Base-by-base conservation (phyloP, 2,113 vertebrate species). In the Salvelinus namaycush region DNA sequence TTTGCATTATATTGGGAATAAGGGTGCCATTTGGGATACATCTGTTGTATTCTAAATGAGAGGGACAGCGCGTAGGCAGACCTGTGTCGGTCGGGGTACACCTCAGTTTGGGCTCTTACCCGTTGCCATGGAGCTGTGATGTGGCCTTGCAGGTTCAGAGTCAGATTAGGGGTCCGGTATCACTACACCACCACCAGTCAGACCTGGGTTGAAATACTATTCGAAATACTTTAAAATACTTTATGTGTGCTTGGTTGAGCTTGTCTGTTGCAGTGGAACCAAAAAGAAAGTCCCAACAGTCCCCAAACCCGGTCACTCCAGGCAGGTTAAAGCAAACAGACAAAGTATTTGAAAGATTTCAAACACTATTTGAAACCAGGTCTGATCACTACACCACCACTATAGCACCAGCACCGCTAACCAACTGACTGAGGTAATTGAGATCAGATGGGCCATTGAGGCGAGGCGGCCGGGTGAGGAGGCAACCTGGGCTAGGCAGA, bases 391-490 rank as follows among this genome's bases (percentile, higher is more conserved):
- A 44, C 39, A 44, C 39, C 39, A 44, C 39, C 39, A 44, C 39
- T 3, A 44, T 44, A 44, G 39, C 39, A 44, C 59, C 59, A 22
- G 54, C 65, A n/a, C 76, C 68, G 81, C 83, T 82, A 82, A 73
- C 89, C 88, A 92, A 81, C 93, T 87, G 83, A 0, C 48, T 39
- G 76, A 22, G 87, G 90, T 97, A 97, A 97, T 97, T 96, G 95
- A 92, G 94, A 96, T 96, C 95, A 96, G 95, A 95, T 97, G 97
- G 93, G 77, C 92, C 92, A 88, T 89, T 93, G 94, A 95, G 76
- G 39, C 39, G 39, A 44, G 34, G 34, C 34, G 49, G 49, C 49
- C 84, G 89, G 92, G 96, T 89, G 27, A 86, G 85, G 71, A 79
- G 88, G 90, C 93, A 94, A 95, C 94, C 94, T 85, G 86, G 76